Evolutionary conservation across 2,113 vertebrate species (phyloP).

Genomic region (Phyllopteryx taeniolatus): DNA sequence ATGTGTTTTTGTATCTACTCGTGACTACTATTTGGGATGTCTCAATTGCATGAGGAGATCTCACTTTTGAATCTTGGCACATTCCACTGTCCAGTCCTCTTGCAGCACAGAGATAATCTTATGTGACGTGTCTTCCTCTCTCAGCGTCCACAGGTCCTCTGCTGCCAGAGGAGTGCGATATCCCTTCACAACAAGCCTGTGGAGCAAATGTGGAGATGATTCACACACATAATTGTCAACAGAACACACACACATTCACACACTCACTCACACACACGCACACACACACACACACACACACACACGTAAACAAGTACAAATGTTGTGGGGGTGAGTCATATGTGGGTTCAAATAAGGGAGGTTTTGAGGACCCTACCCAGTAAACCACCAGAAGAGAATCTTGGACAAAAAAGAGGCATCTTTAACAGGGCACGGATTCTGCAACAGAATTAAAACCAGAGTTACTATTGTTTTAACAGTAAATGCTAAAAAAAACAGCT

Average conservation of each 20-base stretch:
- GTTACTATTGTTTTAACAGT: constrained; percentile 34
- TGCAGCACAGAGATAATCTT: constrained; percentile 82
- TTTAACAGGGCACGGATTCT: constrained; percentile 89
- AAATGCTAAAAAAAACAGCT: constrained; percentile 24
- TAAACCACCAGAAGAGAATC: constrained; percentile 94
- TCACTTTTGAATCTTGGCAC: constrained; percentile 74
- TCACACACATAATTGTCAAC: constrained; percentile 35
- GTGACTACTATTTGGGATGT: neutral
- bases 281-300: constrained; percentile 21
- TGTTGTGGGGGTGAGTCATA: constrained; percentile 46
- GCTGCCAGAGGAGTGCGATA: constrained; percentile 71
- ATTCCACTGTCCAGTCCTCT: constrained; percentile 77
- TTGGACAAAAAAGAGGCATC: constrained; percentile 87
- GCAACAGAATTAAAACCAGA: constrained; percentile 60
- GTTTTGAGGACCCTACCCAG: constrained; percentile 79
- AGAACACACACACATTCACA: constrained; percentile 47
- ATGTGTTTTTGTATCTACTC: neutral
- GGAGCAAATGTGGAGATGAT: constrained; percentile 26
- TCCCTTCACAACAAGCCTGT: constrained; percentile 84
- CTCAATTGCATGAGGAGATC: constrained; percentile 1
- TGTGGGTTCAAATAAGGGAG: constrained; percentile 30
- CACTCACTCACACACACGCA: constrained; percentile 46
- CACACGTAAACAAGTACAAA: constrained; percentile 52
- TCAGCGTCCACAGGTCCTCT: constrained; percentile 84
- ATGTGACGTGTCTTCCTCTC: constrained; percentile 80